Percentiles rank a stretch among this genome's conserved stretches.
Evolutionary conservation across 2,113 vertebrate species (phyloP).

Genomic region (Chitala chitala): DNA sequence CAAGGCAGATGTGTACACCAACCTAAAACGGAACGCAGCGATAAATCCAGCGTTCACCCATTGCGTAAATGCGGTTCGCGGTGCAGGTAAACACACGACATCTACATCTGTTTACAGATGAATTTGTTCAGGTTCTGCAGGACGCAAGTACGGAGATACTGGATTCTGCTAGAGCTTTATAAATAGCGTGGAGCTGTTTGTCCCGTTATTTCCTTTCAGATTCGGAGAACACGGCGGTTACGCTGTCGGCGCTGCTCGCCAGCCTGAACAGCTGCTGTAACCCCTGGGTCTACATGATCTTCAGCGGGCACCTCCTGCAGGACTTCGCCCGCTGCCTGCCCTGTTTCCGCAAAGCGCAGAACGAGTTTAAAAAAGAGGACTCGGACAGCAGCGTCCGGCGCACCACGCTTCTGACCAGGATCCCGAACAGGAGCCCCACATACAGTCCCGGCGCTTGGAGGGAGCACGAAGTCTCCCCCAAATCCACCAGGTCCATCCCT

Average conservation of each 20-base stretch:
- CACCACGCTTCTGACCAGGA: conserved; percentile 72
- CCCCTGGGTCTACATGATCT: conserved; percentile 98
- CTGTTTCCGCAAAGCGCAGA: conserved; percentile 63
- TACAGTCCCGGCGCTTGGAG: conserved; percentile 71
- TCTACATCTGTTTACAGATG: not conserved
- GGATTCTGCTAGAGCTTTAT: too few species aligned
- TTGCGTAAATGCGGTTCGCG: too few species aligned
- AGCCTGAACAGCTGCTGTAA: conserved; percentile 97
- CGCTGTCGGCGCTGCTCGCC: conserved; percentile 82
- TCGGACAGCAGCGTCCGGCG: conserved; percentile 79
- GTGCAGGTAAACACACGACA: too few species aligned
- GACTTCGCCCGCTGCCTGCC: conserved; percentile 78
- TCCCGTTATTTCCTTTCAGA: conserved; percentile 54
- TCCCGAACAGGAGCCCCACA: conserved; percentile 74
- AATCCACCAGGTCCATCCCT: conserved; percentile 59
- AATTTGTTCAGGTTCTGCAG: not conserved
- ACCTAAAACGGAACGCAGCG: too few species aligned
- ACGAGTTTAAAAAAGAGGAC: conserved; percentile 74
- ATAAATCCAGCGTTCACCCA: too few species aligned
- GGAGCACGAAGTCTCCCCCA: conserved; percentile 63
- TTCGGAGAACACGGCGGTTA: conserved; percentile 79
- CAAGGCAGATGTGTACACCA: too few species aligned
- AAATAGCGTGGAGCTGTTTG: too few species aligned
- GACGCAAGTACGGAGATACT: too few species aligned
- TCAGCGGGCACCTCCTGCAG: conserved; percentile 90